Conservation (phyloP, 2,797 vertebrate species). For the Myotis pilosus region DNA sequence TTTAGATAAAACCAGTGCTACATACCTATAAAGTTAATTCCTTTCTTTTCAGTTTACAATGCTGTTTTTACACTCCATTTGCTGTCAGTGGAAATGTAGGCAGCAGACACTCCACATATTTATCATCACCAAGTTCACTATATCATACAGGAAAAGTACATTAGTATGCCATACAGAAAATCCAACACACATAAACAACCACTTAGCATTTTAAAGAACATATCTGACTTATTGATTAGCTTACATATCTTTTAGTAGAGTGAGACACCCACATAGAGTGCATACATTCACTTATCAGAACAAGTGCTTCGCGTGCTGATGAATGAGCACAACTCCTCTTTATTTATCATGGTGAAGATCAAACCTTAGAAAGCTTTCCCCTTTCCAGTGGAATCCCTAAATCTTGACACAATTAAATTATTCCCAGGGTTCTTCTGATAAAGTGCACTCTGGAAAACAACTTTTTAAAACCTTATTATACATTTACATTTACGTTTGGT, state of each 20-base stretch:
- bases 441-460: conserved; percentile 15
- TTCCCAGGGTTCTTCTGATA: conserved; percentile 50
- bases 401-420: conserved; percentile 28
- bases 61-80: conserved; percentile 58
- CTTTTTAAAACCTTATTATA: neutral
- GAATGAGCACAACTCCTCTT: neutral
- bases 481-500: neutral
- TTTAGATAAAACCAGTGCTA: conserved; percentile 9
- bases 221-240: conserved; percentile 66
- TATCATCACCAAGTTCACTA: conserved; percentile 33
- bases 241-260: conserved; percentile 25
- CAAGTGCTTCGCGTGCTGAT: conserved; percentile 47
- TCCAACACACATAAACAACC: conserved; percentile 53
- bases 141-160: conserved; percentile 48
- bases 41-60: conserved; percentile 40
- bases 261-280: neutral
- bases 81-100: conserved; percentile 53
- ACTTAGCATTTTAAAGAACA: conserved; percentile 69
- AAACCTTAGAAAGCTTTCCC: neutral
- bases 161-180: conserved; percentile 56
- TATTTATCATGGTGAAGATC: neutral
- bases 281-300: neutral
- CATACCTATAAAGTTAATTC: conserved; percentile 38
- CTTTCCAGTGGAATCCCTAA: conserved; percentile 20
- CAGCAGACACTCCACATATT: conserved; percentile 35